phyloP scores from a whole-genome alignment of 2,888 invertebrate genomes.

The Magallana nippona region DNA sequence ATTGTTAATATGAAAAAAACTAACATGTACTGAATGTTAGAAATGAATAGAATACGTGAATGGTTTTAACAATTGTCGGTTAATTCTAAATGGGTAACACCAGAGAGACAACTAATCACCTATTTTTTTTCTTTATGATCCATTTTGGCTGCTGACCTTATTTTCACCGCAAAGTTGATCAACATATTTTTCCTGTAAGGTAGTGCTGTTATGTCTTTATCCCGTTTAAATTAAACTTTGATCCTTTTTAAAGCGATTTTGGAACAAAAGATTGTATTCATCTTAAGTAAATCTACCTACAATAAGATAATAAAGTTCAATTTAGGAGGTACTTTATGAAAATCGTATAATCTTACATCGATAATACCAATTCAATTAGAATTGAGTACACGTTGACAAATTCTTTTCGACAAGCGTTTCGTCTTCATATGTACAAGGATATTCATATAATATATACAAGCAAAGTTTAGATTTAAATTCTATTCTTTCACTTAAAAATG shows the following conservation, averaged over 20 bases:
- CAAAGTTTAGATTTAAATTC: too few species aligned
- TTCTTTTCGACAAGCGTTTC: too few species aligned
- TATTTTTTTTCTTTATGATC: not conserved
- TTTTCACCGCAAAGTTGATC: not conserved
- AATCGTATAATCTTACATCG: constrained; percentile 21
- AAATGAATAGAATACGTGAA: too few species aligned
- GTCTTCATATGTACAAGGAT: too few species aligned
- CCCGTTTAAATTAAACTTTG: constrained; percentile 31
- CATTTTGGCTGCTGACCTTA: not conserved
- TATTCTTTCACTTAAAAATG: too few species aligned
- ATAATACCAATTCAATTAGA: constrained; percentile 10
- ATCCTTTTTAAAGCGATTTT: constrained; percentile 20
- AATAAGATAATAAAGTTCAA: constrained; percentile 14
- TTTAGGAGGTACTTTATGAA: constrained; percentile 14
- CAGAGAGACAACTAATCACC: not conserved
- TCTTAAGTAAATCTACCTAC: constrained; percentile 4
- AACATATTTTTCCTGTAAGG: not conserved
- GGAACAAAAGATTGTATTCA: not conserved
- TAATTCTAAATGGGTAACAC: too few species aligned
- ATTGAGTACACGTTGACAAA: not conserved
- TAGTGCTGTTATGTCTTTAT: constrained; percentile 3
- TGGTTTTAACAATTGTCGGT: too few species aligned
- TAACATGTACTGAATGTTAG: too few species aligned
- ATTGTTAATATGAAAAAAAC: too few species aligned
- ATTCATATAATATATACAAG: too few species aligned